phyloP scores from a whole-genome alignment of 64 coral and sea anemone species.

The Pocillopora verrucosa region DNA sequence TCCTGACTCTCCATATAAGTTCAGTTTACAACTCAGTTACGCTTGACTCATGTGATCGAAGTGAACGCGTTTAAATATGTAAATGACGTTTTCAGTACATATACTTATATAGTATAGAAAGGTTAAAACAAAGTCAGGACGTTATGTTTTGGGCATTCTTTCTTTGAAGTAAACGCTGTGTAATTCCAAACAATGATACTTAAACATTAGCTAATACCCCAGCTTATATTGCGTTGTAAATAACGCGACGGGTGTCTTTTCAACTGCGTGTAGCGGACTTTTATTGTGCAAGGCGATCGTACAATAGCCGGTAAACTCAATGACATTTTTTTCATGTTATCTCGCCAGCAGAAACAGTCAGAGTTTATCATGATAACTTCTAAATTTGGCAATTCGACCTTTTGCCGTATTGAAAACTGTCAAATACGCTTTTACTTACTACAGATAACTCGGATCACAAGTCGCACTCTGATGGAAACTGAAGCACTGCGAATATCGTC shows the following conservation, averaged over 20 bases:
- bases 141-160: slow-evolving; percentile 5
- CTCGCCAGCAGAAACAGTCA: neutral
- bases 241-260: neutral
- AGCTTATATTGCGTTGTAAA: neutral
- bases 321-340: slow-evolving; percentile 21
- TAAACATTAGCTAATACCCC: neutral
- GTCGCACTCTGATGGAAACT: neutral
- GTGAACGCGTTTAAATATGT: neutral
- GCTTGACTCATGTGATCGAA: neutral
- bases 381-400: slow-evolving; percentile 19
- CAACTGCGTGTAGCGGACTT: neutral
- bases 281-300: neutral
- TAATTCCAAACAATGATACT: neutral
- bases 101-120: slow-evolving; percentile 3
- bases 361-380: slow-evolving; percentile 22
- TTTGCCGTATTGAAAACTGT: neutral
- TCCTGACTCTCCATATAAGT: neutral
- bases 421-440: slow-evolving; percentile 1
- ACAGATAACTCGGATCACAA: neutral
- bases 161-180: neutral
- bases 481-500: neutral
- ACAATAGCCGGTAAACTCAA: slow-evolving; percentile 4
- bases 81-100: neutral
- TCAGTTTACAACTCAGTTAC: neutral
- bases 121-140: neutral